Conservation (phyloP, 2,888 invertebrate genomes). For the Cheilosia pagana region DNA sequence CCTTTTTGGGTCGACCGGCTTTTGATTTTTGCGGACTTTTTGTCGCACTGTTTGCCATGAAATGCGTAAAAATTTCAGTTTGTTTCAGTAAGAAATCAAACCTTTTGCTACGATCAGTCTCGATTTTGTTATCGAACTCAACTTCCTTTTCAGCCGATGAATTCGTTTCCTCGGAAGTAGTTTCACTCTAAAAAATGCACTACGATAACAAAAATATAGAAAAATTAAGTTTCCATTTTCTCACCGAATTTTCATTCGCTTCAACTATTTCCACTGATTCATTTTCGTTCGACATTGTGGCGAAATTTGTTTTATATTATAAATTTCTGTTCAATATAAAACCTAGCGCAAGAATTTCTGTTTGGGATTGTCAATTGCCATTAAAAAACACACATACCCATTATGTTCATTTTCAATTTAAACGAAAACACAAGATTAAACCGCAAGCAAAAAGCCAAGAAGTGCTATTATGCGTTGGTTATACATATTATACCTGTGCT, state of each 20-base stretch:
- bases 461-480: too few relatives aligned
- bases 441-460: too few relatives aligned
- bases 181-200: slow-evolving; percentile 85
- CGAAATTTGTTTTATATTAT: not conserved
- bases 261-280: slow-evolving; percentile 87
- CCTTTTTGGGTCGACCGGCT: slow-evolving; percentile 92
- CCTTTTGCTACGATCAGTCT: slow-evolving; percentile 94
- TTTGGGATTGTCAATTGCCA: too few relatives aligned
- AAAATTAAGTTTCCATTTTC: slow-evolving; percentile 76
- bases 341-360: too few relatives aligned
- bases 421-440: too few relatives aligned
- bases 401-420: too few relatives aligned
- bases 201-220: slow-evolving; percentile 15
- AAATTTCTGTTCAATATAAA: too few relatives aligned
- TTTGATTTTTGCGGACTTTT: slow-evolving; percentile 93
- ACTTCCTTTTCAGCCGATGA: slow-evolving; percentile 88
- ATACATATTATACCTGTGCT: too few relatives aligned
- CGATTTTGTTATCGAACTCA: slow-evolving; percentile 94
- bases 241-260: slow-evolving; percentile 89
- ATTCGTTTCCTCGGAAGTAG: slow-evolving; percentile 87
- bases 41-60: slow-evolving; percentile 92
- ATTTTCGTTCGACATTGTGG: slow-evolving; percentile 82
- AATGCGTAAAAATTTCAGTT: slow-evolving; percentile 99
- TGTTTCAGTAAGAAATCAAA: slow-evolving; percentile 98
- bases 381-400: too few relatives aligned